Conservation (phyloP, 1,140 invertebrate species). For the Chrysomallon squamiferum region DNA sequence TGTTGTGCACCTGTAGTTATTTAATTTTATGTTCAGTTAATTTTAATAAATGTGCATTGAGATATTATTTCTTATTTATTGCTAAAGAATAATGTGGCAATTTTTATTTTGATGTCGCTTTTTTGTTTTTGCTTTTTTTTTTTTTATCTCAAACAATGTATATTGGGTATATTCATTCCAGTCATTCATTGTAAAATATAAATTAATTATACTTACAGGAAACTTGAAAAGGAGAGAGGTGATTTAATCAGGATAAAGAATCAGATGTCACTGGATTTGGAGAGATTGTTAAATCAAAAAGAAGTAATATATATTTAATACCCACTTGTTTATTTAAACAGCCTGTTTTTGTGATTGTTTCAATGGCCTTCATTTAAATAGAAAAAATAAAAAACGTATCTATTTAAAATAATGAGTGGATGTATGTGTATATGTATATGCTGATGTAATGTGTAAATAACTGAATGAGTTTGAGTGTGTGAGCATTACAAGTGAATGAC, state of each 20-base stretch:
- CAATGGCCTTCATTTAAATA: neutral
- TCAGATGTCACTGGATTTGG: conserved; percentile 60
- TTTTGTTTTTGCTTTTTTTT: too few species aligned
- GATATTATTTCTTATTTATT: too few species aligned
- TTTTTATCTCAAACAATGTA: too few species aligned
- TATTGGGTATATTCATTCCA: too few species aligned
- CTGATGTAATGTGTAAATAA: neutral
- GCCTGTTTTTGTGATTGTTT: neutral
- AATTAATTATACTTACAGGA: conserved; percentile 22
- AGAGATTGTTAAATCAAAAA: conserved; percentile 57
- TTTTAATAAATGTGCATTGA: too few species aligned
- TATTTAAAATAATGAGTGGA: neutral
- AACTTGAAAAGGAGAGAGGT: conserved; percentile 48
- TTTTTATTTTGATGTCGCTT: too few species aligned
- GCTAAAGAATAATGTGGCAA: too few species aligned
- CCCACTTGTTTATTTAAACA: neutral
- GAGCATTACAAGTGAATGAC: neutral
- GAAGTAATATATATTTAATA: conserved; percentile 48
- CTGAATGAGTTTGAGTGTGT: neutral
- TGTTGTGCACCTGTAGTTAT: too few species aligned
- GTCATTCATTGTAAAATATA: too few species aligned
- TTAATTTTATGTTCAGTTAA: too few species aligned
- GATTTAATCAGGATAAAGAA: conserved; percentile 52
- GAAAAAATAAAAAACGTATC: neutral
- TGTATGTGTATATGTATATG: neutral